Evolutionary conservation across 2,888 invertebrate genomes (phyloP), one percentile per base, ranked within the genome.

Genomic region (Incurvaria masculella): DNA sequence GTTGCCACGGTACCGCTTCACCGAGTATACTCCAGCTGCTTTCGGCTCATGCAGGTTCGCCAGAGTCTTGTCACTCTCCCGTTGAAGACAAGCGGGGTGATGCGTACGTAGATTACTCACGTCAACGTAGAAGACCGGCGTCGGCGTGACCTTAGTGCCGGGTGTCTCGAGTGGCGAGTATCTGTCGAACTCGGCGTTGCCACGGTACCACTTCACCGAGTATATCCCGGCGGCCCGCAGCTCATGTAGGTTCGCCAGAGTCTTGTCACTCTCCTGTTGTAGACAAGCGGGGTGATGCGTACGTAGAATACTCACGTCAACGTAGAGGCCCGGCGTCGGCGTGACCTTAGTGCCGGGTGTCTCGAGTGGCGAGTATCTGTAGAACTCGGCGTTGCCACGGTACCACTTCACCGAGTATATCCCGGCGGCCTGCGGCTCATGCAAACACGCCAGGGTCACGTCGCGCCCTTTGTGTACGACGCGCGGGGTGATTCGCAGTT

Each of bases 321-420:
- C 85, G 64, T 84, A 81, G 61, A 92, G 86, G 57, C 89, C 90
- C 53, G 81, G 79, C 55, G 86, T 83, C 51, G 85, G 83, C 65
- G 89, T 86, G 55, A 85, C 83, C 72, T 88, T 89, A 19, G 84
- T 88, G 27, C 82, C 80, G 4, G 89, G 88, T 45, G 72, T 72
- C 61, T 91, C 90, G 53, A 84, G 80, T 10, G 92, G 91, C 11
- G 89, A 86, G 66, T 84, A 92, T 59, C 91, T 82, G 72, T 91
- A 93, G 75, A 93, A 92, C 76, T 93, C 92, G 61, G 86, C 81
- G 56, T 75, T 81, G 40, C 91, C 92, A 58, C 86, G 84, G 79
- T 91, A 93, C 89, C 91, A 93, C 80, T 91, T 91, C 49, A 92
- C 88, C 1, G 90, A 86, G 69, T 92, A 92, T 49, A 93, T 81